Evolutionary conservation across 2,113 vertebrate species (phyloP).

Genomic region (Passerina amoena): DNA sequence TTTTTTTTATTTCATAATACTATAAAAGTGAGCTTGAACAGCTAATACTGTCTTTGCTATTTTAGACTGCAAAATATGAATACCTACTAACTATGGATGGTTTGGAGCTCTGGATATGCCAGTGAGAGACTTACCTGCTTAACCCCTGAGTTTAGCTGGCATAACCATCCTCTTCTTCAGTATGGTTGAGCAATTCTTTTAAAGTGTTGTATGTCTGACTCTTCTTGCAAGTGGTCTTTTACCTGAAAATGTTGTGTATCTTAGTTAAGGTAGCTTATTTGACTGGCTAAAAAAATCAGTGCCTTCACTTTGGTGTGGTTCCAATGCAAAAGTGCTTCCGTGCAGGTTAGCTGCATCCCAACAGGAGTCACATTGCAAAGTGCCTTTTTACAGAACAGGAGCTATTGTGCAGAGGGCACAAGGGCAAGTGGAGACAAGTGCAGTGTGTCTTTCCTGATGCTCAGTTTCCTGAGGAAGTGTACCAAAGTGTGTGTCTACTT

Average conservation of each 20-base stretch:
- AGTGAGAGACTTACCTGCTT: neutral
- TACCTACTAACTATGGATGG: neutral
- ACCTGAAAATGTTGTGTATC: neutral
- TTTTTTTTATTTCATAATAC: neutral
- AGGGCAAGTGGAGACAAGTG: neutral
- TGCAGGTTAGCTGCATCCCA: neutral
- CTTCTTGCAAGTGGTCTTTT: neutral
- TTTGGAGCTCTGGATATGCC: accelerated
- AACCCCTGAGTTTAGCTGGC: neutral
- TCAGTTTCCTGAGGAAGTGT: neutral
- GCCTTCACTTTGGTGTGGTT: neutral
- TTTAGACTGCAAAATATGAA: neutral
- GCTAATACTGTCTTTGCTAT: neutral
- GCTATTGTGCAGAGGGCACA: neutral
- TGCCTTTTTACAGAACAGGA: neutral
- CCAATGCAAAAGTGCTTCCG: neutral
- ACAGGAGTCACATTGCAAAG: neutral
- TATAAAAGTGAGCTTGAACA: accelerated
- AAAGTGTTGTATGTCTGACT: neutral
- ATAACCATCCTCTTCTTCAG: neutral
- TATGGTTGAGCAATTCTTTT: neutral
- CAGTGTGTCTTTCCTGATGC: neutral
- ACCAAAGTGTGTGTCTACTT: neutral
- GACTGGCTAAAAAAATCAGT: neutral
- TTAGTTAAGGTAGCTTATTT: neutral